These are phyloP conservation scores for Prionchulus punctatus DNA, from an alignment of 2,888 invertebrate species.

Conservation along the genomic window DNA sequence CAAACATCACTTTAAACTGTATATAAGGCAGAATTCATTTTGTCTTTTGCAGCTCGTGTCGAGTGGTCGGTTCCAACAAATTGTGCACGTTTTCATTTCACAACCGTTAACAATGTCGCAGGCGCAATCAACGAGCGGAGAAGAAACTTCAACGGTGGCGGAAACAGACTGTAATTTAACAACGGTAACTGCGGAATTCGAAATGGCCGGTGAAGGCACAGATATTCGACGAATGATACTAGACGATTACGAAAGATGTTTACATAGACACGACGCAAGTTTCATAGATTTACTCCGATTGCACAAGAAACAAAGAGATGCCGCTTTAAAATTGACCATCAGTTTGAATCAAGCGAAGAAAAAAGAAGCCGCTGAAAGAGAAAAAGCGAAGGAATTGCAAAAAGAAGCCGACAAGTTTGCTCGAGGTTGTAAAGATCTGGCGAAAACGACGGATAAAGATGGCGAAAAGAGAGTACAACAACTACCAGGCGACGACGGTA, in stretches of 20 bases:
- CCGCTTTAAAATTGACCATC: background rate
- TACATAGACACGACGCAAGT: background rate
- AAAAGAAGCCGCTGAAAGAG: background rate
- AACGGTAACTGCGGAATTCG: background rate
- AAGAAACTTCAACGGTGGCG: no score
- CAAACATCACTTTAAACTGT: no score
- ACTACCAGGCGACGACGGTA: no score
- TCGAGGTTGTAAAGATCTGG: no score
- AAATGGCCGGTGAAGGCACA: background rate
- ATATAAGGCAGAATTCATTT: no score
- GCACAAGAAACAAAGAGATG: background rate
- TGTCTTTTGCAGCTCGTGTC: no score
- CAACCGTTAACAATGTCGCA: no score
- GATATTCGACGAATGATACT: background rate
- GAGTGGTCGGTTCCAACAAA: no score
- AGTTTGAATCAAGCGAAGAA: background rate
- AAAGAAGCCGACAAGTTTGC: background rate
- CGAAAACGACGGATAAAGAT: background rate
- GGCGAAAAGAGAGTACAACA: no score
- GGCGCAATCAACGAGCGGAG: no score
- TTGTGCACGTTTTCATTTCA: no score
- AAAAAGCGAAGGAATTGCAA: background rate
- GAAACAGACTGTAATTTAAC: background rate
- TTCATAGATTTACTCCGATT: background rate
- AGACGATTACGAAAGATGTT: background rate